A percentile compares a stretch with the other conserved stretches of the same genome.
Evolutionary conservation across 2,797 vertebrate species (phyloP).

Genomic region (Chelmon rostratus): DNA sequence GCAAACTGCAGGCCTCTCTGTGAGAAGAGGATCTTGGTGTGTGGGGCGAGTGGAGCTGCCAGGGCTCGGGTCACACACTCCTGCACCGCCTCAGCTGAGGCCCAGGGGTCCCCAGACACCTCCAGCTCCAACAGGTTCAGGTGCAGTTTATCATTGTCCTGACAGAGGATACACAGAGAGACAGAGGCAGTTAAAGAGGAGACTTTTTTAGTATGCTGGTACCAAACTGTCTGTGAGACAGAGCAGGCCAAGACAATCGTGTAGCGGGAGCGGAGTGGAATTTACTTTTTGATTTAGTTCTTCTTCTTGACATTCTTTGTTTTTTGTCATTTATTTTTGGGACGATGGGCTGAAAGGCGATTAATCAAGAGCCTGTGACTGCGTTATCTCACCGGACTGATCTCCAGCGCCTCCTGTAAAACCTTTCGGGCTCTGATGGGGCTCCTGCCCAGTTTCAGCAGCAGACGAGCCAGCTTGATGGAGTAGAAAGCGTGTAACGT

Average conservation of each 20-base stretch:
- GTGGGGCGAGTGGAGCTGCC: constrained; percentile 84
- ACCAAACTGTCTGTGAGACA: no score
- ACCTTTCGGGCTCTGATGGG: constrained; percentile 82
- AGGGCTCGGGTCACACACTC: constrained; percentile 88
- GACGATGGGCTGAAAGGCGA: not conserved
- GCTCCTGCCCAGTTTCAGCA: constrained; percentile 86
- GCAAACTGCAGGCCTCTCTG: constrained; percentile 89
- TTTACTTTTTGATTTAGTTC: no score
- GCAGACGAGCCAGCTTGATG: constrained; percentile 88
- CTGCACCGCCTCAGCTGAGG: constrained; percentile 84
- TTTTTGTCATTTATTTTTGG: not conserved
- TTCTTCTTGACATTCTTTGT: no score
- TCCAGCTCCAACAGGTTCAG: constrained; percentile 91
- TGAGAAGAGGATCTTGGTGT: constrained; percentile 88
- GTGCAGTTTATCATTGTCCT: constrained; percentile 91
- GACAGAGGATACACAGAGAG: not conserved
- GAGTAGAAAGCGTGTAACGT: constrained; percentile 89
- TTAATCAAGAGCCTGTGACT: not conserved
- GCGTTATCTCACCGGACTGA: constrained; percentile 86
- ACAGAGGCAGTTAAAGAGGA: not conserved
- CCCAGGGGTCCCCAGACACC: constrained; percentile 82
- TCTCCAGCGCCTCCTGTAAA: constrained; percentile 88
- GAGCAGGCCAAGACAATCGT: not conserved
- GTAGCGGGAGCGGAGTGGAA: not conserved
- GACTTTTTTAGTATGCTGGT: not conserved